Percentiles rank a stretch among this genome's conserved stretches.
Evolutionary conservation across 2,113 vertebrate species (phyloP).

Genomic region (Andinoacara biseriatus): DNA sequence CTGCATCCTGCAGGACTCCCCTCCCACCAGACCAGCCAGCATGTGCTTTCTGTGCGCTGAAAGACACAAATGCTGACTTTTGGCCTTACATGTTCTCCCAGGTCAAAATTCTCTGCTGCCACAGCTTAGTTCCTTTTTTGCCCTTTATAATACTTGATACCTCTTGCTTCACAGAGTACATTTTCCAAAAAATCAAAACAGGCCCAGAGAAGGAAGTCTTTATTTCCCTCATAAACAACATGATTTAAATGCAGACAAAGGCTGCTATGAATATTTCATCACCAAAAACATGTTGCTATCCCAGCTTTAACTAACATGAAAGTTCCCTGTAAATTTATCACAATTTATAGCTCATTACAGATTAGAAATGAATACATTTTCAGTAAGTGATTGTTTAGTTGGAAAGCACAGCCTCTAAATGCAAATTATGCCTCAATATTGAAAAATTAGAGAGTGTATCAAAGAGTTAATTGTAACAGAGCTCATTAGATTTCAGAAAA

Average conservation of each 20-base stretch:
- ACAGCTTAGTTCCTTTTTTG: not conserved
- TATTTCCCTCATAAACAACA: not conserved
- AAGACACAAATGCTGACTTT: not conserved
- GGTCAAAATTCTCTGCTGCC: not conserved
- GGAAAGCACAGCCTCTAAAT: not conserved
- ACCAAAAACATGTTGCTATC: not conserved
- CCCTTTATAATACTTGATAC: not conserved
- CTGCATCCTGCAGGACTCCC: not conserved
- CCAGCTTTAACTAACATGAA: not conserved
- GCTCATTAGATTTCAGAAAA: not conserved
- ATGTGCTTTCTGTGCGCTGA: no score
- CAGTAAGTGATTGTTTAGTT: not conserved
- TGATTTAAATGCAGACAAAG: not conserved
- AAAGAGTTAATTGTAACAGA: not conserved
- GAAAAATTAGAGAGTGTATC: not conserved
- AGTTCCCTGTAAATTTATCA: not conserved
- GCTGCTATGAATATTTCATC: not conserved
- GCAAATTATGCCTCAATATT: not conserved
- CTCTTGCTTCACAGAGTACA: not conserved
- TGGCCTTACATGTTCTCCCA: not conserved
- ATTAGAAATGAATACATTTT: not conserved
- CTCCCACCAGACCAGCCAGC: not conserved
- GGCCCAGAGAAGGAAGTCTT: not conserved
- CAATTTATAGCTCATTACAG: not conserved
- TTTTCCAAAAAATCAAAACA: not conserved